These are phyloP conservation scores for Pollimyrus isidori DNA, from an alignment of 2,113 vertebrate genomes.

Conservation along the genomic window DNA sequence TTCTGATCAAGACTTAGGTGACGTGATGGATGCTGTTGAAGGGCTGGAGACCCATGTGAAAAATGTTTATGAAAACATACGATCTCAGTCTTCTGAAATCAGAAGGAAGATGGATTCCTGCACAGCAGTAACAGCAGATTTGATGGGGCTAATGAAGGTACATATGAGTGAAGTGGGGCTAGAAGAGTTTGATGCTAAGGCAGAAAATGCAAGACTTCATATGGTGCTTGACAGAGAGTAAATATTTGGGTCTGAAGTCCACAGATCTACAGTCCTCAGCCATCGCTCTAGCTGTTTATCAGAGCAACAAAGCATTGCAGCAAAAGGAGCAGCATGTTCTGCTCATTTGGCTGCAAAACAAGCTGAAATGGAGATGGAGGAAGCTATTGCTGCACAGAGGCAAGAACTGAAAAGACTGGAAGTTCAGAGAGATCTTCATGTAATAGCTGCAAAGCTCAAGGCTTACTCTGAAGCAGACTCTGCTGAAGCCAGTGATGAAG, in stretches of 20 bases:
- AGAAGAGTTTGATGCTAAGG: constrained; percentile 31
- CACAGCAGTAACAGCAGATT: constrained; percentile 24
- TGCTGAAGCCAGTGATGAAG: neutral
- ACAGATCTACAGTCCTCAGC: constrained; percentile 10
- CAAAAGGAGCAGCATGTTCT: constrained; percentile 29
- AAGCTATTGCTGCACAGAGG: constrained; percentile 23
- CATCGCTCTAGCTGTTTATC: neutral
- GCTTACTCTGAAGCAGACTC: constrained; percentile 27
- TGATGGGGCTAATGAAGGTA: constrained; percentile 31
- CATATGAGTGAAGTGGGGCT: constrained; percentile 26
- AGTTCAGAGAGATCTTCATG: constrained; percentile 28
- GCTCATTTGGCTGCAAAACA: constrained; percentile 26
- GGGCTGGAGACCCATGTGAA: constrained; percentile 3
- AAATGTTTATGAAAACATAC: constrained; percentile 13
- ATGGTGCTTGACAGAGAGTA: constrained; percentile 32
- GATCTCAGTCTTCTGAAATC: constrained; percentile 10
- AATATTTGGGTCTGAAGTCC: constrained; percentile 19
- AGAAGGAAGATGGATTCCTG: constrained; percentile 29
- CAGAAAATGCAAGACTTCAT: constrained; percentile 28
- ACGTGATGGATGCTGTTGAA: constrained; percentile 22
- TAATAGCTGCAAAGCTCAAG: constrained; percentile 31
- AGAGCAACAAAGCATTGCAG: constrained; percentile 19
- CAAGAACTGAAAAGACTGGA: constrained; percentile 36
- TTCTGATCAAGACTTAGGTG: constrained; percentile 14
- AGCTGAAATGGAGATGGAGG: constrained; percentile 26